These are phyloP conservation scores for Chrysochloris asiatica DNA, from an alignment of 2,113 vertebrate genomes.

Conservation along the genomic window DNA sequence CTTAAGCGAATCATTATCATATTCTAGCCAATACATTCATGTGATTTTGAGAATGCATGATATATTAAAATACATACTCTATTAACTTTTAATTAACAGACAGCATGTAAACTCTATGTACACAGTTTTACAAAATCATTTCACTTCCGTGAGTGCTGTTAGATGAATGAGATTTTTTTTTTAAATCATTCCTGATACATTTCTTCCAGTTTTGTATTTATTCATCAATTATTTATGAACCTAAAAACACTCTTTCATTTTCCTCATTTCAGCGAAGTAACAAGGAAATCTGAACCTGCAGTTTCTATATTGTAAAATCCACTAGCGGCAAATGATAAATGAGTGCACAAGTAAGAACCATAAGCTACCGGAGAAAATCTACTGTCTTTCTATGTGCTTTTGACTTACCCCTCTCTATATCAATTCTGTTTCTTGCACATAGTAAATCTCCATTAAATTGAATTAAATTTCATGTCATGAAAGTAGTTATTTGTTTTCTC, in stretches of 20 bases:
- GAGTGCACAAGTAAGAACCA: neutral
- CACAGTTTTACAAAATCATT: neutral
- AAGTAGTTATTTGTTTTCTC: neutral
- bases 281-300: neutral
- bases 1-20: constrained; percentile 10
- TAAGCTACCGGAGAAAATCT: neutral
- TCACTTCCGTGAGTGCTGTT: too few species aligned
- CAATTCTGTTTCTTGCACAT: neutral
- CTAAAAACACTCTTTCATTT: neutral
- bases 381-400: too few species aligned
- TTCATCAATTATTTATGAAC: neutral
- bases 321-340: neutral
- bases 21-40: neutral
- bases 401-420: neutral
- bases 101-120: neutral
- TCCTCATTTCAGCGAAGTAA: neutral
- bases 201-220: constrained; percentile 14
- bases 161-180: too few species aligned
- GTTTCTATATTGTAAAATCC: constrained; percentile 8
- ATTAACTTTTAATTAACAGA: constrained; percentile 27
- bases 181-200: too few species aligned
- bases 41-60: neutral
- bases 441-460: neutral
- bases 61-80: neutral
- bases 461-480: constrained; percentile 9